phyloP scores from a whole-genome alignment of 2,797 vertebrate species.

The Urocyon cinereoargenteus region DNA sequence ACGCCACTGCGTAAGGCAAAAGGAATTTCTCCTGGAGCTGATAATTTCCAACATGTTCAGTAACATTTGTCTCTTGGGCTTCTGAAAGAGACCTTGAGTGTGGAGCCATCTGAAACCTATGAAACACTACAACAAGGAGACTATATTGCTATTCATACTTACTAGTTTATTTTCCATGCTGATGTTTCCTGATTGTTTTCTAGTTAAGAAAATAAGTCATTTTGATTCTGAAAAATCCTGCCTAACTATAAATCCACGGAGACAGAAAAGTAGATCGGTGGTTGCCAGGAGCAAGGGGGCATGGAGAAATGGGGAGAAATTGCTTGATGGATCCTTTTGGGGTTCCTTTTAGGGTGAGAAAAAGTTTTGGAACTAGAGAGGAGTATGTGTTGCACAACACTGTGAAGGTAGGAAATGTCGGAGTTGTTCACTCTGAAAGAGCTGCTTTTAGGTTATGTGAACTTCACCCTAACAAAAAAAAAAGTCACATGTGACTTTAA shows the following conservation, averaged over 20 bases:
- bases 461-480: not conserved
- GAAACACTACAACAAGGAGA: not conserved
- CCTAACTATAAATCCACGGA: not conserved
- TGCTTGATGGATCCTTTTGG: not conserved
- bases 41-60: conserved; percentile 45
- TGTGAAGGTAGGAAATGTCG: not conserved
- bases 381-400: not conserved
- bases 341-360: not conserved
- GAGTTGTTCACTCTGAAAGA: not conserved
- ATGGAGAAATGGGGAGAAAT: not conserved
- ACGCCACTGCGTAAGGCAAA: not conserved
- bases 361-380: not conserved
- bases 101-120: not conserved
- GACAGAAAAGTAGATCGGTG: not conserved
- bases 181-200: not conserved
- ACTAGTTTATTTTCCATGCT: conserved; percentile 18
- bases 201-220: conserved; percentile 4
- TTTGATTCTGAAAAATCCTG: conserved; percentile 25
- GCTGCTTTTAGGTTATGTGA: not conserved
- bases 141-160: not conserved
- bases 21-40: conserved; percentile 70
- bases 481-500: not conserved
- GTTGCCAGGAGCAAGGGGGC: not conserved
- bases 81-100: not conserved
- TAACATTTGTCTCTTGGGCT: not conserved